Conservation (phyloP, 2,888 invertebrate species). For the Rhabditoides inermis region DNA sequence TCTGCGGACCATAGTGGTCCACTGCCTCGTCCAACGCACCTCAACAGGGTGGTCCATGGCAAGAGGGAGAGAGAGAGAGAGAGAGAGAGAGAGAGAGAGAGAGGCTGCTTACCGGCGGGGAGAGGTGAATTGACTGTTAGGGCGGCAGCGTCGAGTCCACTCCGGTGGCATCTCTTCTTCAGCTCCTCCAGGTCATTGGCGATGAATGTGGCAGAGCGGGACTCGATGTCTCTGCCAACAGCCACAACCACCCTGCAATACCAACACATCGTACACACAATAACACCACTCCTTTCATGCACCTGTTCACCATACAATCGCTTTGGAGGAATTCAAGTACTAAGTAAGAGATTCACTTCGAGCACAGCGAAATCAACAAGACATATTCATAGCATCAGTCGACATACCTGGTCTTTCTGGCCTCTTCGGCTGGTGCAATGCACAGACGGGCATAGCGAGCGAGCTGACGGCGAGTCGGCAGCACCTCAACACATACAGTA, state of each 20-base stretch:
- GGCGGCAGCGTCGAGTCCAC: slow-evolving; percentile 38
- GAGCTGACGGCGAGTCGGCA: slow-evolving; percentile 65
- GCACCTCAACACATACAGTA: slow-evolving; percentile 27
- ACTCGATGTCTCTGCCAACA: slow-evolving; percentile 29
- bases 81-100: too few relatives aligned
- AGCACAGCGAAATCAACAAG: too few relatives aligned
- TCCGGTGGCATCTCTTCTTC: slow-evolving; percentile 39
- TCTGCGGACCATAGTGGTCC: slow-evolving; percentile 46
- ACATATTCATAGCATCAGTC: too few relatives aligned
- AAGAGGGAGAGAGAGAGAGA: background rate
- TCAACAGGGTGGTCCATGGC: slow-evolving; percentile 14
- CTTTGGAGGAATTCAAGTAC: too few relatives aligned
- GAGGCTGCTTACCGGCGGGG: too few relatives aligned
- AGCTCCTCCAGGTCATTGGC: slow-evolving; percentile 43
- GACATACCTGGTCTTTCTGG: slow-evolving; percentile 58
- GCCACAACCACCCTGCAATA: slow-evolving; percentile 32
- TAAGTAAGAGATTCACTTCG: too few relatives aligned
- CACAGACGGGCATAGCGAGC: slow-evolving; percentile 67
- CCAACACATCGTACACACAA: too few relatives aligned
- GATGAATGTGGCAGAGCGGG: slow-evolving; percentile 27
- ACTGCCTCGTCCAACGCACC: slow-evolving; percentile 48
- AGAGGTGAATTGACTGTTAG: slow-evolving; percentile 26
- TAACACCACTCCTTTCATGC: too few relatives aligned
- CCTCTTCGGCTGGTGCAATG: slow-evolving; percentile 59
- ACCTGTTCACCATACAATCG: too few relatives aligned